Conservation (phyloP, 2,113 vertebrate genomes). For the Mesocricetus auratus region DNA sequence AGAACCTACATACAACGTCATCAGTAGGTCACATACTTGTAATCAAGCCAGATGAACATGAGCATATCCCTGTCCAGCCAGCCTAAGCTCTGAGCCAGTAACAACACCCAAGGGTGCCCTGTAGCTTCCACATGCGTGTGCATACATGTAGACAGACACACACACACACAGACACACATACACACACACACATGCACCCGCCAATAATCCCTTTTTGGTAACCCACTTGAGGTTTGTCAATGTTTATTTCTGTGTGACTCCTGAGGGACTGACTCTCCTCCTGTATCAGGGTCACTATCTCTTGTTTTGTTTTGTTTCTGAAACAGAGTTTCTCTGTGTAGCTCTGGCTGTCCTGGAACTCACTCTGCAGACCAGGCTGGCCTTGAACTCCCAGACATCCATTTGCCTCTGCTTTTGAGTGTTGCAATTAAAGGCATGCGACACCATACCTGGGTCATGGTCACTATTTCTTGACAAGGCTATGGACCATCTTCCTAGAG, state of each 20-base stretch:
- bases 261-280: neutral
- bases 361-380: neutral
- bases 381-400: neutral
- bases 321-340: neutral
- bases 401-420: slow-evolving; percentile 1
- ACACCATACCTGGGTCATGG: neutral
- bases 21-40: neutral
- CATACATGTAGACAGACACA: neutral
- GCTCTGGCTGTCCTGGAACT: neutral
- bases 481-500: neutral
- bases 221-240: neutral
- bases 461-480: neutral
- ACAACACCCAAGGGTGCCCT: neutral
- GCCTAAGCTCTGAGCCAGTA: neutral
- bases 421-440: neutral
- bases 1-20: neutral
- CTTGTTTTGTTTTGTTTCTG: neutral
- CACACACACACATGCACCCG: too few relatives aligned
- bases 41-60: neutral
- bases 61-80: neutral
- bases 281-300: neutral
- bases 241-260: neutral
- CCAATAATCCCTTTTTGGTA: neutral
- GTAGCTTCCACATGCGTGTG: neutral
- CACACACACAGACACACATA: too few relatives aligned